Evolutionary conservation across 2,113 vertebrate species (phyloP).

Genomic region (Pao palembangensis): DNA sequence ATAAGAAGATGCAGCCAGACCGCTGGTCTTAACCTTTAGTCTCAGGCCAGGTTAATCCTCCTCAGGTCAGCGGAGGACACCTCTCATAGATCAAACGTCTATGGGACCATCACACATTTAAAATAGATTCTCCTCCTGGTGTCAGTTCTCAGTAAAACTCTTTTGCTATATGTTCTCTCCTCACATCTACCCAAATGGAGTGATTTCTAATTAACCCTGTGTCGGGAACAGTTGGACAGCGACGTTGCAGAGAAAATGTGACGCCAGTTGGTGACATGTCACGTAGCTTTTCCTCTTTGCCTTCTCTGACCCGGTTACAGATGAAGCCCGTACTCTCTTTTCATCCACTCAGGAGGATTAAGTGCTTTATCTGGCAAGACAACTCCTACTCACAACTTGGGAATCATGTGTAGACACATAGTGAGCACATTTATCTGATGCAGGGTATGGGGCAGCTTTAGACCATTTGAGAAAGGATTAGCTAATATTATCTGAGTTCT

Average conservation of each 20-base stretch:
- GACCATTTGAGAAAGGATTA: slow-evolving; percentile 63
- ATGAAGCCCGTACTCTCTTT: slow-evolving; percentile 27
- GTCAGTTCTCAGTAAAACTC: not conserved
- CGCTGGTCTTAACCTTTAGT: slow-evolving; percentile 42
- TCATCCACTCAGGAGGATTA: slow-evolving; percentile 53
- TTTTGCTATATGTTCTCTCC: too few relatives aligned
- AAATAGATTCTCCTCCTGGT: not conserved
- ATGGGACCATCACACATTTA: not conserved
- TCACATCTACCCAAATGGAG: too few relatives aligned
- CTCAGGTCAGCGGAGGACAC: slow-evolving; percentile 18
- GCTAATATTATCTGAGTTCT: slow-evolving; percentile 60
- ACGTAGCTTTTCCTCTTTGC: slow-evolving; percentile 12
- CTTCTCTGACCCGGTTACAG: slow-evolving; percentile 39
- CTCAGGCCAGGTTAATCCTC: slow-evolving; percentile 35
- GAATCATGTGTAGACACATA: not conserved
- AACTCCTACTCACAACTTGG: not conserved
- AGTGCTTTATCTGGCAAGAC: slow-evolving; percentile 17
- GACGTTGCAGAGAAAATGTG: too few relatives aligned
- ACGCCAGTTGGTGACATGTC: not conserved
- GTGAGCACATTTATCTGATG: slow-evolving; percentile 23
- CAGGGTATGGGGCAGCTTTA: slow-evolving; percentile 26
- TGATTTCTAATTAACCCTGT: too few relatives aligned
- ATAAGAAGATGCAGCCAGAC: slow-evolving; percentile 48
- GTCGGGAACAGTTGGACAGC: too few relatives aligned
- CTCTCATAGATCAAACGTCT: slow-evolving; percentile 46